A percentile compares a stretch with the other conserved stretches of the same genome.
phyloP scores from a whole-genome alignment of 2,113 vertebrate species.

The Corythornis madagascariensis region DNA sequence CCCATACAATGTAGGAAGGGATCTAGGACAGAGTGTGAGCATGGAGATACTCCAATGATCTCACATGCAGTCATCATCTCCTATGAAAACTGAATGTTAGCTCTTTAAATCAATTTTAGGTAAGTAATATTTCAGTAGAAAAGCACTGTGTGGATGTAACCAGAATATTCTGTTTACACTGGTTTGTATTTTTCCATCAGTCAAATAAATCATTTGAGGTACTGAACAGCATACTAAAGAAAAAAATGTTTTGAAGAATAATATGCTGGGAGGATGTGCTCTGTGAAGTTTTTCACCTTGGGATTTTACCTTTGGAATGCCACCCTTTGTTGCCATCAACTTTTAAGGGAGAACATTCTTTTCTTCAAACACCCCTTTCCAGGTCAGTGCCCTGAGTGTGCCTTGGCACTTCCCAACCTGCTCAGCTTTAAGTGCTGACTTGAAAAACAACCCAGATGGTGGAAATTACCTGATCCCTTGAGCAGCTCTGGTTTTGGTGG shows the following conservation, averaged over 20 bases:
- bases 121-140: not conserved
- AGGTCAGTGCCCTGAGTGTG: not conserved
- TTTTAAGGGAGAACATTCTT: not conserved
- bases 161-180: constrained; percentile 10
- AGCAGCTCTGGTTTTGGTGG: not conserved
- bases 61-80: not conserved
- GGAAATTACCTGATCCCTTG: not conserved
- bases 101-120: not conserved
- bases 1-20: not conserved
- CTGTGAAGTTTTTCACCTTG: not conserved
- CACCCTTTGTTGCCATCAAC: not conserved
- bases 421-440: not conserved
- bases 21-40: not conserved
- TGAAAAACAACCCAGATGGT: not conserved
- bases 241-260: not conserved
- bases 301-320: not conserved
- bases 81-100: not conserved
- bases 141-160: not conserved
- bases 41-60: not conserved
- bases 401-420: not conserved
- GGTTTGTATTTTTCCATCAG: not conserved
- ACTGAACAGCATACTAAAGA: not conserved
- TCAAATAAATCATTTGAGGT: constrained; percentile 1
- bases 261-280: not conserved
- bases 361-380: not conserved